Evolutionary conservation across 1,140 invertebrate genomes (phyloP), one percentile per base, ranked within the genome.

Genomic region (Eumeta japonica): DNA sequence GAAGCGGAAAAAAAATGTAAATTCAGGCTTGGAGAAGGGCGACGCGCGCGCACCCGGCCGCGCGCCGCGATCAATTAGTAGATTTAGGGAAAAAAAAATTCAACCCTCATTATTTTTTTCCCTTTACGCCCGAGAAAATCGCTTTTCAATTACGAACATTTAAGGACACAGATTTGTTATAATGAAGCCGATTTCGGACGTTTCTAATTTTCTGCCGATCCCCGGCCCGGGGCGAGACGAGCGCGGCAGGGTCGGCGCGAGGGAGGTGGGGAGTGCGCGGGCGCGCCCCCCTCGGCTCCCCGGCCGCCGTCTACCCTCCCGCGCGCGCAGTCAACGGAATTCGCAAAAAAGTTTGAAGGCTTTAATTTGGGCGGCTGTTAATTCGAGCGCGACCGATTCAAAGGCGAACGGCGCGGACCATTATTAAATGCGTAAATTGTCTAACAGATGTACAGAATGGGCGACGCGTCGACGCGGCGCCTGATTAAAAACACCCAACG

Each of bases 381-480:
- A 71, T 67, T 71, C 60, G 57, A 52, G 54, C 56, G 62, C 62
- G 53, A 62, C 61, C 61, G 55, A 63, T 67, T 67, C 62, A 63
- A 64, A 66, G 62, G 58, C 63, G 50, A 36, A 48, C 63, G 50
- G 37, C 47, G 52, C 39, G 53, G 52, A 53, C 63, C 55, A 66
- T 67, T 71, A 71, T 71, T 71, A 67, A 71, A 66, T 61, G 58
- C 66, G 63, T 67, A 66, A 67, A 71, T 67, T 67, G 66, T 71
- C 63, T 64, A 64, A 62, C 66, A 71, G 63, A 62, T 71, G 62
- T 58, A 53, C 40, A 48, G 50, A 67, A 71, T 60, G 63, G 20
- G n/a, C n/a, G n/a, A n/a, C n/a, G n/a, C n/a, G n/a, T n/a, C n/a
- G n/a, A n/a, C n/a, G n/a, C n/a, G n/a, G n/a, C n/a, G n/a, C n/a